Evolutionary conservation across 37 sponge, comb jelly and placozoan genomes (phyloP).

Genomic region (Spongia lamella): DNA sequence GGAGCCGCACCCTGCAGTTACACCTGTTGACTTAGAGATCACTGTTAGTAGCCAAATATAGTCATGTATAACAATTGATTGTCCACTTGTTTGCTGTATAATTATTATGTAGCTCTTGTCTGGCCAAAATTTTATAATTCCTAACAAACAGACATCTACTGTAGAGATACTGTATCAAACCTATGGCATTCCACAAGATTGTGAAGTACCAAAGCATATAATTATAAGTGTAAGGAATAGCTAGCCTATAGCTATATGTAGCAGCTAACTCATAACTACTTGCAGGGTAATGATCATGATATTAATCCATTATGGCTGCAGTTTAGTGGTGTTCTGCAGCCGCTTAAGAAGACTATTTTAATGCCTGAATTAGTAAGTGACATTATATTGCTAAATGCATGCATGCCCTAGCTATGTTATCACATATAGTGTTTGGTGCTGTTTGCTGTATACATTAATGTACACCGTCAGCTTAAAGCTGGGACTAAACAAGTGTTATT

Average conservation of each 20-base stretch:
- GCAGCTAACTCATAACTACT: too few relatives aligned
- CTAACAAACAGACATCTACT: slow-evolving; percentile 32
- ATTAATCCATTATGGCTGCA: slow-evolving; percentile 35
- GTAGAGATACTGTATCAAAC: slow-evolving; percentile 43
- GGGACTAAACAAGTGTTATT: too few relatives aligned
- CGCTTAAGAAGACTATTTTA: slow-evolving; percentile 20
- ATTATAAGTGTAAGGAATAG: background rate
- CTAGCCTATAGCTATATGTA: too few relatives aligned
- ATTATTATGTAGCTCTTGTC: slow-evolving; percentile 46
- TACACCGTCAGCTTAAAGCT: too few relatives aligned
- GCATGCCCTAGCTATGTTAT: too few relatives aligned
- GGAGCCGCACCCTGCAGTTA: slow-evolving; percentile 43
- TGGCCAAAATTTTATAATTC: slow-evolving; percentile 47
- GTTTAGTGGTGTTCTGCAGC: slow-evolving; percentile 20
- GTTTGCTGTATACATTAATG: too few relatives aligned
- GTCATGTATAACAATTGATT: background rate
- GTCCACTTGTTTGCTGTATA: background rate
- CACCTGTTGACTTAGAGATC: slow-evolving; percentile 49
- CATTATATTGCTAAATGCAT: too few relatives aligned
- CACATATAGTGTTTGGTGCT: too few relatives aligned
- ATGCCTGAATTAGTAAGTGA: slow-evolving; percentile 43
- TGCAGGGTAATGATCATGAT: slow-evolving; percentile 12
- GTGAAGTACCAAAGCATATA: background rate
- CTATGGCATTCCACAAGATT: slow-evolving; percentile 54
- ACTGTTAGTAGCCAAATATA: slow-evolving; percentile 33